Evolutionary conservation across 2,888 invertebrate species (phyloP).

Genomic region (Deroplatys truncata): DNA sequence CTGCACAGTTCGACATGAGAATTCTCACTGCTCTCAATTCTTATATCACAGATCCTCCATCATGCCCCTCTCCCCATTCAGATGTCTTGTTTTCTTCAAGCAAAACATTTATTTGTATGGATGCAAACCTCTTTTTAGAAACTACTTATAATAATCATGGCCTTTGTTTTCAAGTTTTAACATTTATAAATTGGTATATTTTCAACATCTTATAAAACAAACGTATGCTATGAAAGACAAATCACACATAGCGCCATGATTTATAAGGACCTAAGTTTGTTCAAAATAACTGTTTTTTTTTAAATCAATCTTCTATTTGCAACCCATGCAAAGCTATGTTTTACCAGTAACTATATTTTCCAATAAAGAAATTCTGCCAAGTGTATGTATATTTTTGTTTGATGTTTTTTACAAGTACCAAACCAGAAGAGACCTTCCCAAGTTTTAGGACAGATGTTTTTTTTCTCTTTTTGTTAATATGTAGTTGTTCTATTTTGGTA

Average conservation of each 20-base stretch:
- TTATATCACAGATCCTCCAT: slow-evolving; percentile 29
- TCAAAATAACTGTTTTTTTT: neutral
- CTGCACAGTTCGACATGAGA: neutral
- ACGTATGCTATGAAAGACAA: neutral
- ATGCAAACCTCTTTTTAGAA: neutral
- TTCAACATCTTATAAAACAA: neutral
- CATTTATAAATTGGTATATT: neutral
- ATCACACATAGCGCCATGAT: neutral
- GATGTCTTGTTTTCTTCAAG: neutral
- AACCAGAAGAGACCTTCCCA: slow-evolving; percentile 28
- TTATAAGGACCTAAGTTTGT: neutral
- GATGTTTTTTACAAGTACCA: neutral
- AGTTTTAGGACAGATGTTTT: slow-evolving; percentile 10
- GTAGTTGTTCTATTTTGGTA: neutral
- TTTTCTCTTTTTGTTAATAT: neutral
- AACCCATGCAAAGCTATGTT: neutral
- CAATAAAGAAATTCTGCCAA: neutral
- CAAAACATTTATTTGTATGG: neutral
- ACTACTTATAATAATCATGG: neutral
- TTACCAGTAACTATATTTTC: neutral
- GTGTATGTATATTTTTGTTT: neutral
- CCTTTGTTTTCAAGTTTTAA: neutral
- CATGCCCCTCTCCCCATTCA: neutral
- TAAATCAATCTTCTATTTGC: neutral
- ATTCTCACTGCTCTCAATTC: neutral